phyloP scores from a whole-genome alignment of 2,888 invertebrate genomes.

The Polyploca ridens region DNA sequence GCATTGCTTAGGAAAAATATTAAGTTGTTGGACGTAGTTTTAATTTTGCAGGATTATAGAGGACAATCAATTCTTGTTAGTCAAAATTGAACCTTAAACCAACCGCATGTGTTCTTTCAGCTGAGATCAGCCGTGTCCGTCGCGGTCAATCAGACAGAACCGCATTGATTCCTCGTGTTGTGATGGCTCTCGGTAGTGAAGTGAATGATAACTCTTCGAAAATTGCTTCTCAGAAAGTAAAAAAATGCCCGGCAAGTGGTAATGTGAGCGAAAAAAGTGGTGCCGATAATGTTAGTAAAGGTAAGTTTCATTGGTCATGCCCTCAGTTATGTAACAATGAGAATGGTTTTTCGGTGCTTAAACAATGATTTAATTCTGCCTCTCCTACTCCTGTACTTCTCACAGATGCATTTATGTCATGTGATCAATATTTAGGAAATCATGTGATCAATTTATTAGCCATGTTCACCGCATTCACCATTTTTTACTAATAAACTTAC shows the following conservation, averaged over 20 bases:
- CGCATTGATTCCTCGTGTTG: conserved; percentile 83
- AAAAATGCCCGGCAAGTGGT: conserved; percentile 75
- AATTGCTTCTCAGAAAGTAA: conserved; percentile 79
- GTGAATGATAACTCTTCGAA: conserved; percentile 82
- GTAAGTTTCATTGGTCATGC: conserved; percentile 76
- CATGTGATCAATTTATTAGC: conserved; percentile 61
- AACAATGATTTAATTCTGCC: conserved; percentile 39
- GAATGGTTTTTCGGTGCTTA: conserved; percentile 52
- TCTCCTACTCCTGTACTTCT: not conserved
- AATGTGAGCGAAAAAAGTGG: conserved; percentile 73
- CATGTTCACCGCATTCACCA: conserved; percentile 25
- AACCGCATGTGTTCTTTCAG: conserved; percentile 83
- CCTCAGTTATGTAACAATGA: conserved; percentile 81
- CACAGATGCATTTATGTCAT: conserved; percentile 60
- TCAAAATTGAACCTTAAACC: conserved; percentile 79
- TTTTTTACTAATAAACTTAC: not conserved
- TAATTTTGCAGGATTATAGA: conserved; percentile 35
- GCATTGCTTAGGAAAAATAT: not conserved
- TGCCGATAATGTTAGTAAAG: conserved; percentile 75
- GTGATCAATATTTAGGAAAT: conserved; percentile 60
- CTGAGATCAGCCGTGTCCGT: conserved; percentile 80
- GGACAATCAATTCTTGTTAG: conserved; percentile 47
- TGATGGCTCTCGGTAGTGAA: conserved; percentile 85
- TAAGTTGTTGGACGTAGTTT: conserved; percentile 16
- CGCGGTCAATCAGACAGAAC: conserved; percentile 78